phyloP scores from a whole-genome alignment of 2,797 vertebrate species.

The Phalanger gymnotis region DNA sequence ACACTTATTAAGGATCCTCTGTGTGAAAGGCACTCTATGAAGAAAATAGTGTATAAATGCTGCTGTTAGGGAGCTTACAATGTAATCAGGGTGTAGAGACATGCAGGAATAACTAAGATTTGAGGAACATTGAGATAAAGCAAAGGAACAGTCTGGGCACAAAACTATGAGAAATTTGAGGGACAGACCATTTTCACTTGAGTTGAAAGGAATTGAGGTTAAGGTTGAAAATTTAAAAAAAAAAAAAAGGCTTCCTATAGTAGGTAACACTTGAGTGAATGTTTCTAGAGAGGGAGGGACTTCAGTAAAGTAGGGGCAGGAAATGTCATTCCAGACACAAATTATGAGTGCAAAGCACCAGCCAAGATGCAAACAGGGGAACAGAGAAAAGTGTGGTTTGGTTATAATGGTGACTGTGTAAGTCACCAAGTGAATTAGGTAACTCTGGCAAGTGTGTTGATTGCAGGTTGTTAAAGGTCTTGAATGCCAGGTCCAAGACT shows the following conservation, averaged over 20 bases:
- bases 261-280: background rate
- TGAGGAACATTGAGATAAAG: background rate
- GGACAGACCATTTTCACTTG: background rate
- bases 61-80: background rate
- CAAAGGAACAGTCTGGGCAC: background rate
- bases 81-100: background rate
- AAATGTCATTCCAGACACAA: background rate
- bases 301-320: background rate
- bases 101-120: background rate
- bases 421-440: background rate
- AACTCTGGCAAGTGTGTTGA: background rate
- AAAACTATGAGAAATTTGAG: background rate
- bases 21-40: background rate
- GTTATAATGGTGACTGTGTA: background rate
- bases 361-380: background rate
- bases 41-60: background rate
- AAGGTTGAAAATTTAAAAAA: background rate
- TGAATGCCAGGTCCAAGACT: background rate
- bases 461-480: background rate
- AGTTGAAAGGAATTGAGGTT: background rate
- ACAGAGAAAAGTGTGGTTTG: background rate
- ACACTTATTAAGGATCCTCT: background rate
- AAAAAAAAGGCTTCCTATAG: background rate
- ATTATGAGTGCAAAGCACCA: background rate
- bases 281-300: background rate